A percentile compares a stretch with the other conserved stretches of the same genome.
Conservation (phyloP, 2,888 invertebrate genomes). For the Lacanobia wlatinum region DNA sequence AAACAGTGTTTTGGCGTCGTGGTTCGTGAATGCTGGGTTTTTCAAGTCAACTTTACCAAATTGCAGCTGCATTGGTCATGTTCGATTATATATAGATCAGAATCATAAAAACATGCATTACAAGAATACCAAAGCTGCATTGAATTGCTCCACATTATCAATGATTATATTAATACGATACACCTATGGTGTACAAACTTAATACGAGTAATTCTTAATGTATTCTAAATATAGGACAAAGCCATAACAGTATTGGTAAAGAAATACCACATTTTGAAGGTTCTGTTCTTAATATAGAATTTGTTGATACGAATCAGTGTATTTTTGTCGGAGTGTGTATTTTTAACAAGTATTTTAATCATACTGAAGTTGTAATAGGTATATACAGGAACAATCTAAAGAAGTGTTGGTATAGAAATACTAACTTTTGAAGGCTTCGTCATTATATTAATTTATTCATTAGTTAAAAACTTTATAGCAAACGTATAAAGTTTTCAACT, state of each 20-base stretch:
- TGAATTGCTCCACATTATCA: background rate
- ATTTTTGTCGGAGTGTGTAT: constrained; percentile 7
- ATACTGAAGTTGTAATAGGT: background rate
- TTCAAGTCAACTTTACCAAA: constrained; percentile 4
- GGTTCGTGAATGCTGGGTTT: constrained; percentile 15
- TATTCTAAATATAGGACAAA: constrained; percentile 1
- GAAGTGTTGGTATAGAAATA: background rate
- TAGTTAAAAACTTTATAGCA: no score
- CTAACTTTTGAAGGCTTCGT: background rate
- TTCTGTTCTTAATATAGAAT: constrained; percentile 9
- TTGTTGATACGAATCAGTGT: constrained; percentile 2
- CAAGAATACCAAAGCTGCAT: constrained; percentile 5
- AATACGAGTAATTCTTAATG: background rate
- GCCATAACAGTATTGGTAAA: constrained; percentile 11
- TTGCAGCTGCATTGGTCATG: constrained; percentile 21
- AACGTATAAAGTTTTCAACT: background rate
- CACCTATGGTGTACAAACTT: background rate
- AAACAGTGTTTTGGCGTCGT: background rate
- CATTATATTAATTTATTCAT: no score
- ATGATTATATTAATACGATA: background rate
- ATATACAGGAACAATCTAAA: background rate
- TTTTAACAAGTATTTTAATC: background rate
- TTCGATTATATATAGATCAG: background rate
- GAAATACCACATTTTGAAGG: constrained; percentile 34
- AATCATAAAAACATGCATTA: constrained; percentile 10